Base-by-base conservation (phyloP, 2,888 invertebrate species). In the Chymomyza amoena region DNA sequence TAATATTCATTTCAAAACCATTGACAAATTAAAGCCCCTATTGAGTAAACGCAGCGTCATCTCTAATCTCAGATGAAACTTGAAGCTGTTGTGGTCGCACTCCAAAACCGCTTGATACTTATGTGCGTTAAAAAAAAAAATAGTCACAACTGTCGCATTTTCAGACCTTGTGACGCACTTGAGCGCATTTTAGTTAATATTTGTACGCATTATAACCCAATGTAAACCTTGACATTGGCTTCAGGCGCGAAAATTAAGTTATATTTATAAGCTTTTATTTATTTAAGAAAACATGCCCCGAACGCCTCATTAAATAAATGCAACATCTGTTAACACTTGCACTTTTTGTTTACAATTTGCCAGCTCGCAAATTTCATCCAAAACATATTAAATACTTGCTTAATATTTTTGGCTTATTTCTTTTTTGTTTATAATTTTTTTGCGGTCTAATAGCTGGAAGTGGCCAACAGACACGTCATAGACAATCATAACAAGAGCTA, bases 11-110 rank as follows among this genome's bases (percentile, higher is more conserved):
- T 81, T 84, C 79, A 77, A 66, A 59, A 84, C 84, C 88, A 84
- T 77, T 88, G 84, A 84, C 84, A 84, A 84, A 88, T 84, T 84
- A 87, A 88, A 81, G 81, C 79, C 81, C 77, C 69, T 65, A 64
- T 52, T 66, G 39, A 66, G 70, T 66, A 63, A 51, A 61, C 36
- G 72, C 69, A 68, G n/a, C 64, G 68, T 32, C 57, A 57, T 57
- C 25, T 57, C 39, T 45, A 45, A 45, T 57, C 73, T 84, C 73
- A 32, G 84, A 72, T 59, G 45, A 68, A 68, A 70, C 57, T 68
- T 82, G 69, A 81, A 82, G 80, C 70, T 62, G 69, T 69, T 60
- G 62, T 60, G 69, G 61, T 64, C 72, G 66, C 54, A 54, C 66
- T 63, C 54, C 39, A 45, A 45, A 45, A 45, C 39, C 39, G 39